Evolutionary conservation across 2,113 vertebrate genomes (phyloP).

Genomic region (Lonchura striata): DNA sequence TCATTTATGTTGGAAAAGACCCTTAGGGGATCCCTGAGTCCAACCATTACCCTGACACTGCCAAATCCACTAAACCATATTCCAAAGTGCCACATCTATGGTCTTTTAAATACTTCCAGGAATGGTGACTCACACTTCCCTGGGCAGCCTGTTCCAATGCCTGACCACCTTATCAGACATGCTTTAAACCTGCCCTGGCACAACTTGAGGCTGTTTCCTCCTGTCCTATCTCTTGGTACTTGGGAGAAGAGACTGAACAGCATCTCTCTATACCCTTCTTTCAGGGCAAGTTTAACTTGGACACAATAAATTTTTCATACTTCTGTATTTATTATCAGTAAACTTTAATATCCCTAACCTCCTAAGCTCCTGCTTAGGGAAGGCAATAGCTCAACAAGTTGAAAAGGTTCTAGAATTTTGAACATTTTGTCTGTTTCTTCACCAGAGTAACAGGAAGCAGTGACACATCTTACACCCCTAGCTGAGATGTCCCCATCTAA

Average conservation of each 20-base stretch:
- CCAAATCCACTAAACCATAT: not conserved
- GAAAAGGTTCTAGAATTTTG: not conserved
- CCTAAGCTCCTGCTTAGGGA: not conserved
- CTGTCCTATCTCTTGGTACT: not conserved
- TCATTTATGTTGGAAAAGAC: not conserved
- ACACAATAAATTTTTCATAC: not conserved
- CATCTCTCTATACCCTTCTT: fast-evolving
- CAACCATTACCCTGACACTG: not conserved
- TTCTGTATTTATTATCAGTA: not conserved
- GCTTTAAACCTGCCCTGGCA: not conserved
- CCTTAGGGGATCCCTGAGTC: not conserved
- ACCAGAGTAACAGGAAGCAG: not conserved
- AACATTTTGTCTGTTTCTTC: not conserved
- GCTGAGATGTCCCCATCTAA: not conserved
- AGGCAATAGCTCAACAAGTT: not conserved
- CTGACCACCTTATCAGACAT: not conserved
- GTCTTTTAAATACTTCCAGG: not conserved
- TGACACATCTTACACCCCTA: not conserved
- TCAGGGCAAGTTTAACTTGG: not conserved
- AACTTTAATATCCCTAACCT: not conserved
- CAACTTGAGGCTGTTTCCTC: not conserved
- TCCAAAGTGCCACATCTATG: not conserved
- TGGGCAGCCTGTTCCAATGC: not conserved
- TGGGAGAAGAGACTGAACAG: fast-evolving
- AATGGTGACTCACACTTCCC: not conserved